Evolutionary conservation across 2,797 vertebrate genomes (phyloP).

Genomic region (Pseudomugil gertrudae): DNA sequence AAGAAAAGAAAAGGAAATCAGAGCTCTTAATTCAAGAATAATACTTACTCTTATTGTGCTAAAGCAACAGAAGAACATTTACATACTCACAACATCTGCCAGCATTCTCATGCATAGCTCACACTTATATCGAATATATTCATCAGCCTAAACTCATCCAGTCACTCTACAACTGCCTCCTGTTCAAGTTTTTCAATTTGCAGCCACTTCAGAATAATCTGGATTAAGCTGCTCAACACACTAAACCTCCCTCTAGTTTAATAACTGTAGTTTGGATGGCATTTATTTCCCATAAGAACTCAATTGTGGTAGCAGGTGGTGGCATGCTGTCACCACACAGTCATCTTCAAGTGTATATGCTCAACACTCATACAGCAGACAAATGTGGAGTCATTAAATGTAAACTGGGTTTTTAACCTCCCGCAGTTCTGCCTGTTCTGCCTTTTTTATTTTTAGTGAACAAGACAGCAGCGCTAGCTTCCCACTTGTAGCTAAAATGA

Average conservation of each 20-base stretch:
- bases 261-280: slow-evolving; percentile 41
- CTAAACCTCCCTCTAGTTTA: slow-evolving; percentile 29
- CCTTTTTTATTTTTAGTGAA: slow-evolving; percentile 35
- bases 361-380: slow-evolving; percentile 25
- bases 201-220: slow-evolving; percentile 57
- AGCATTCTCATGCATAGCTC: slow-evolving; percentile 12
- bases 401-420: slow-evolving; percentile 30
- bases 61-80: slow-evolving; percentile 28
- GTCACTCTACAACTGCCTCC: slow-evolving; percentile 16
- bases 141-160: slow-evolving; percentile 13
- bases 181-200: slow-evolving; percentile 43
- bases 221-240: slow-evolving; percentile 45
- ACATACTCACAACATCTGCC: slow-evolving; percentile 12
- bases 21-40: slow-evolving; percentile 40
- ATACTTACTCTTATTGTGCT: slow-evolving; percentile 9
- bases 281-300: slow-evolving; percentile 44
- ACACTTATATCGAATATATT: slow-evolving; percentile 1
- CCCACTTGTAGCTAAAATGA: slow-evolving; percentile 6
- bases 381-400: slow-evolving; percentile 41
- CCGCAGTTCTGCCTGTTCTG: slow-evolving; percentile 17
- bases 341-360: slow-evolving; percentile 35
- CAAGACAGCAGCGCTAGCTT: slow-evolving; percentile 12
- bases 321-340: slow-evolving; percentile 39
- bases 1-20: slow-evolving; percentile 12
- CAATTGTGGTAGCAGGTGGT: slow-evolving; percentile 58